Conservation (phyloP, 2,888 invertebrate species). For the Biston betularia region DNA sequence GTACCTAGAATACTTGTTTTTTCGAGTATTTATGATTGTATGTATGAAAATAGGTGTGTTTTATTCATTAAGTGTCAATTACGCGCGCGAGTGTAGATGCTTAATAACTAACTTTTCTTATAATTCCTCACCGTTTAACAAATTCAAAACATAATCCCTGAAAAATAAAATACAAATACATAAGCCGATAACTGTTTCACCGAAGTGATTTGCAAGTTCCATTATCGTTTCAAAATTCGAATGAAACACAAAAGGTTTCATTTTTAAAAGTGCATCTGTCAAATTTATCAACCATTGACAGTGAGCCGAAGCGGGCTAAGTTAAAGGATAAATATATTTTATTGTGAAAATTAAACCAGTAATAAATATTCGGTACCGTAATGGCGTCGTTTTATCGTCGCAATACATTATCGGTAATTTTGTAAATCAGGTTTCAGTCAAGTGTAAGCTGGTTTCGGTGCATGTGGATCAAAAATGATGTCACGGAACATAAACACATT, state of each 20-base stretch:
- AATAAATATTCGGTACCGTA: constrained; percentile 77
- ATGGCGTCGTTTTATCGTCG: constrained; percentile 63
- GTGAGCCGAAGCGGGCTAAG: constrained; percentile 51
- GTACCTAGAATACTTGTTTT: too few relatives aligned
- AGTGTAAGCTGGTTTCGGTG: constrained; percentile 12
- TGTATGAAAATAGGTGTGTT: too few relatives aligned
- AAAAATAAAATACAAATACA: constrained; percentile 30
- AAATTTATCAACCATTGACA: constrained; percentile 60
- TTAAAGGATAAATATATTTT: constrained; percentile 66
- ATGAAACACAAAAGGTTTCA: constrained; percentile 34
- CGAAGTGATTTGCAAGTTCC: constrained; percentile 58
- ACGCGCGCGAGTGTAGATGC: too few relatives aligned
- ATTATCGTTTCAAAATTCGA: constrained; percentile 42
- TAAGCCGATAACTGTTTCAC: constrained; percentile 44
- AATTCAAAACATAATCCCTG: constrained; percentile 16
- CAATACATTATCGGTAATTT: constrained; percentile 19
- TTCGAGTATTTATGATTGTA: too few relatives aligned
- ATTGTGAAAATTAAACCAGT: constrained; percentile 56
- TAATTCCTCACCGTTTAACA: constrained; percentile 9
- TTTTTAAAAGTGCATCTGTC: constrained; percentile 50
- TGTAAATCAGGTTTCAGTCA: constrained; percentile 15
- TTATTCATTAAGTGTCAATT: too few relatives aligned
- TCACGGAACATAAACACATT: not conserved
- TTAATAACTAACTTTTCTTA: constrained; percentile 7
- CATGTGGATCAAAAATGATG: not conserved